These are phyloP conservation scores for Chloromyia formosa DNA, from an alignment of 2,888 invertebrate species.

Conservation along the genomic window DNA sequence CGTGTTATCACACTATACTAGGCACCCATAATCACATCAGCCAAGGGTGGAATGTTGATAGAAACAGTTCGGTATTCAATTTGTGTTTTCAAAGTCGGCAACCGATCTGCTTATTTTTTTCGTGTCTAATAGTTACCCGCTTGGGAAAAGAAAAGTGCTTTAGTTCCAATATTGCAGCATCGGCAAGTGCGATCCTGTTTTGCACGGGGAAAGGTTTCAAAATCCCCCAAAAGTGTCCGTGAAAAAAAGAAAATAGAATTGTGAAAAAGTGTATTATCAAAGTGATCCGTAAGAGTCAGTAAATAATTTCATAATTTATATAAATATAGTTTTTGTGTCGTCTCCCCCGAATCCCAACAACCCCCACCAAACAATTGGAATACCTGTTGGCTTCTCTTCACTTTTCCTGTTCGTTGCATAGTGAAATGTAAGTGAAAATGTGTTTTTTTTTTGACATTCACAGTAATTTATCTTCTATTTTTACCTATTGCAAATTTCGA, in stretches of 20 bases:
- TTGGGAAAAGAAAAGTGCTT: too few relatives aligned
- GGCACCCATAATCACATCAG: background rate
- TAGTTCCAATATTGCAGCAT: background rate
- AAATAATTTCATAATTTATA: background rate
- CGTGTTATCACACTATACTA: conserved; percentile 13
- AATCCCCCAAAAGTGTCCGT: too few relatives aligned
- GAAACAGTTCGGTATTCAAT: background rate
- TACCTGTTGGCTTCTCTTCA: background rate
- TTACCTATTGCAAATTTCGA: background rate
- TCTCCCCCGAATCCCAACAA: too few relatives aligned
- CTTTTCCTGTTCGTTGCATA: conserved; percentile 17
- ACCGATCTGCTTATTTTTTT: background rate
- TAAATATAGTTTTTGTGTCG: background rate
- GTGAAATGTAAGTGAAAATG: conserved; percentile 39
- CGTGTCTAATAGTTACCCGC: too few relatives aligned
- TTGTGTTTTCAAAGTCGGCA: background rate
- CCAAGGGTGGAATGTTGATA: conserved; percentile 14
- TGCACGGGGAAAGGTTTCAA: too few relatives aligned
- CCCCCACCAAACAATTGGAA: too few relatives aligned
- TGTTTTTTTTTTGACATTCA: conserved; percentile 4
- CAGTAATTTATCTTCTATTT: background rate
- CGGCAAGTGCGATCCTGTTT: background rate
- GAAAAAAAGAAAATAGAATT: too few relatives aligned
- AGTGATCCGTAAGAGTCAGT: too few relatives aligned
- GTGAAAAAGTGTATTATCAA: too few relatives aligned